Conservation (phyloP, 2,113 vertebrate genomes). For the Takifugu bimaculatus region DNA sequence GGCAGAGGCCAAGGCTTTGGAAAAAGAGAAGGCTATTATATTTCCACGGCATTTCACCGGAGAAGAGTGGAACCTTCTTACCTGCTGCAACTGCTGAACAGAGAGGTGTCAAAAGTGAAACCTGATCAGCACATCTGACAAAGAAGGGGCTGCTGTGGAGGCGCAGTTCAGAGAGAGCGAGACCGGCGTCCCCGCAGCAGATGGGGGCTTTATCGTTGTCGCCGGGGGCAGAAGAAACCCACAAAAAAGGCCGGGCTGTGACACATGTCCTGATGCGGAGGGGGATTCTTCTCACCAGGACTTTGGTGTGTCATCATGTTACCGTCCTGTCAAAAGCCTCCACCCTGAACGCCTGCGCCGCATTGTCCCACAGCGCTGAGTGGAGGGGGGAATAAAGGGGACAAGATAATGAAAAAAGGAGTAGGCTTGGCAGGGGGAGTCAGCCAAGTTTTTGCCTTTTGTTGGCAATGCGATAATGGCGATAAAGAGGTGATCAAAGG, state of each 20-base stretch:
- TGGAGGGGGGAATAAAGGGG: slow-evolving; percentile 62
- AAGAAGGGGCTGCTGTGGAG: slow-evolving; percentile 60
- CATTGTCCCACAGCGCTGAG: slow-evolving; percentile 57
- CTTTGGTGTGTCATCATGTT: slow-evolving; percentile 78
- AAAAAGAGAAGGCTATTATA: slow-evolving; percentile 44
- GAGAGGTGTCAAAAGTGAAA: slow-evolving; percentile 75
- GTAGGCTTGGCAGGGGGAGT: slow-evolving; percentile 43
- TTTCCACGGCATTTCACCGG: slow-evolving; percentile 61
- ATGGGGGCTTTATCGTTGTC: slow-evolving; percentile 66
- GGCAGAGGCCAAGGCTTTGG: slow-evolving; percentile 42
- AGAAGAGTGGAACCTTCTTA: slow-evolving; percentile 62
- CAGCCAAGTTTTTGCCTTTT: slow-evolving; percentile 55
- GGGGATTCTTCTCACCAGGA: slow-evolving; percentile 55
- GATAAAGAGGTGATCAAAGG: slow-evolving; percentile 68
- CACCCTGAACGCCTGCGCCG: slow-evolving; percentile 54
- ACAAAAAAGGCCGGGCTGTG: slow-evolving; percentile 70
- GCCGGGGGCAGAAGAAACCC: slow-evolving; percentile 64
- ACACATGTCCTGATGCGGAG: slow-evolving; percentile 71
- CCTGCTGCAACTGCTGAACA: slow-evolving; percentile 56
- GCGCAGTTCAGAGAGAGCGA: slow-evolving; percentile 66
- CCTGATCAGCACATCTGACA: slow-evolving; percentile 64
- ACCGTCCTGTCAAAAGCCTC: slow-evolving; percentile 63
- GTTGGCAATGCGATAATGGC: slow-evolving; percentile 56
- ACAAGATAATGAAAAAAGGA: slow-evolving; percentile 46
- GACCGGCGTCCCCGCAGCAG: slow-evolving; percentile 55